These are phyloP conservation scores for Malaclemys terrapin DNA, from an alignment of 2,113 vertebrate species.

Conservation along the genomic window DNA sequence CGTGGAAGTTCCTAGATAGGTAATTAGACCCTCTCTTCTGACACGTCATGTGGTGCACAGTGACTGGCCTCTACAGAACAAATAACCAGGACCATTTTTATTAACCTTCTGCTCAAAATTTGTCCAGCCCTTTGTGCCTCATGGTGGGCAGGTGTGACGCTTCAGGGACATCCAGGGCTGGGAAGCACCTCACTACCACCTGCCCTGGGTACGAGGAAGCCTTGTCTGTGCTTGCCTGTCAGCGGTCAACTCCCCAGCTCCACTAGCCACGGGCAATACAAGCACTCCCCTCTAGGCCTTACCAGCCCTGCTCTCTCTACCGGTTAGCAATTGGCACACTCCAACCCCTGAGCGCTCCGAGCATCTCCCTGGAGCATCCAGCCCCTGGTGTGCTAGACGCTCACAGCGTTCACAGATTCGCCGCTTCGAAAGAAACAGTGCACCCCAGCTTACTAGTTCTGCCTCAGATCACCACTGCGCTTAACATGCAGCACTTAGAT, in stretches of 20 bases:
- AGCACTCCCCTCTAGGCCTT: not conserved
- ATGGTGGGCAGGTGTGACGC: no score
- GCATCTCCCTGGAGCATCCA: not conserved
- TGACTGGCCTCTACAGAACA: not conserved
- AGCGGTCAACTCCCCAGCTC: no score
- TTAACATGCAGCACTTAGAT: not conserved
- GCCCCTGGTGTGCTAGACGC: not conserved
- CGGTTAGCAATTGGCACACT: not conserved
- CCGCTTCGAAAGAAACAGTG: no score
- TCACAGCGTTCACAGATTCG: no score
- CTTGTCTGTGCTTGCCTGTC: not conserved
- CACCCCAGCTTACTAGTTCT: no score
- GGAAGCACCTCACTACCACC: no score
- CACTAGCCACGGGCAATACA: not conserved
- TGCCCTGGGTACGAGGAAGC: not conserved
- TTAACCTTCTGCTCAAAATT: not conserved
- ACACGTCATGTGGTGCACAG: not conserved
- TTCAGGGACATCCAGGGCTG: not conserved
- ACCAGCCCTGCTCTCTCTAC: not conserved
- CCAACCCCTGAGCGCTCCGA: not conserved
- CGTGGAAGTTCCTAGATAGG: no score
- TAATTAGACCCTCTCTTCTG: not conserved
- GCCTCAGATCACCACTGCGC: not conserved
- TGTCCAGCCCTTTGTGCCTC: not conserved
- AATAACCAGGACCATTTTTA: not conserved